Evolutionary conservation across 1,140 invertebrate genomes (phyloP).

Genomic region (Gonioctena quinquepunctata): DNA sequence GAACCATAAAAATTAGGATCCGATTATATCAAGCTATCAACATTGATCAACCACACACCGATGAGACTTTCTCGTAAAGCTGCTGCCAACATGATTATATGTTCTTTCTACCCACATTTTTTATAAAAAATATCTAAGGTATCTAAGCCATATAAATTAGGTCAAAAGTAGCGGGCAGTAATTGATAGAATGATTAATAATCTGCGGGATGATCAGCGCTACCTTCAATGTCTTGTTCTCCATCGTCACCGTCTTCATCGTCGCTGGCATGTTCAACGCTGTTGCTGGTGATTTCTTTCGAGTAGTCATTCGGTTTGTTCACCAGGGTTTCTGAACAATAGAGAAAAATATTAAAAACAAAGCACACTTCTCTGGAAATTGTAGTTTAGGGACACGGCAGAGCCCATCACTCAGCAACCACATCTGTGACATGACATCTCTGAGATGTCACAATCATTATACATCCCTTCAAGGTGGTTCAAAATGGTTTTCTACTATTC

Average conservation of each 20-base stretch:
- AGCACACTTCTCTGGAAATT: no score
- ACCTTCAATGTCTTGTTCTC: slow-evolving; percentile 72
- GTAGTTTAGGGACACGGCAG: no score
- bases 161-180: slow-evolving; percentile 31
- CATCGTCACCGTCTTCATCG: slow-evolving; percentile 70
- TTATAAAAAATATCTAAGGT: slow-evolving; percentile 33
- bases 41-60: no score
- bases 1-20: no score
- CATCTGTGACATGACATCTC: no score
- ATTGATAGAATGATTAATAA: slow-evolving; percentile 61
- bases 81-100: background rate
- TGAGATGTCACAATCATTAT: no score
- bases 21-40: no score
- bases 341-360: no score
- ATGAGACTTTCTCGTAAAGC: no score
- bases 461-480: no score
- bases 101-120: slow-evolving; percentile 2
- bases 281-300: slow-evolving; percentile 32
- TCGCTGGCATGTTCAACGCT: slow-evolving; percentile 57
- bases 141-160: slow-evolving; percentile 33
- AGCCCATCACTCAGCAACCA: no score
- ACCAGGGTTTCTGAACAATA: slow-evolving; percentile 61
- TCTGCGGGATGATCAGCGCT: slow-evolving; percentile 78
- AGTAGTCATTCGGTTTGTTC: slow-evolving; percentile 60
- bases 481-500: no score